phyloP scores from a whole-genome alignment of 1,140 invertebrate species.

The Branchinecta lindahli region DNA sequence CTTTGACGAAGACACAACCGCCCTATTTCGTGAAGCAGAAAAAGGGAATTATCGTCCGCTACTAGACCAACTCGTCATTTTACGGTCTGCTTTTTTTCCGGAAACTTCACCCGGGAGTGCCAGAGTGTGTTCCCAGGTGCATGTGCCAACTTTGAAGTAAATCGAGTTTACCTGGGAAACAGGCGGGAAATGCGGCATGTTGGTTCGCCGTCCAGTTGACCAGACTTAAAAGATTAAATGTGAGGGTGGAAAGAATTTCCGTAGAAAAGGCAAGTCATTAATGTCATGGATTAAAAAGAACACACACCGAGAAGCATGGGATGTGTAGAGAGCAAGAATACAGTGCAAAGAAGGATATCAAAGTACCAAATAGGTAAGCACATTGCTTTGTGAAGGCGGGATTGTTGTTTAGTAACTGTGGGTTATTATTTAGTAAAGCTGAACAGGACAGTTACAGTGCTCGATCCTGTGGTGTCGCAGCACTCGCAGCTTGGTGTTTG shows the following conservation, averaged over 20 bases:
- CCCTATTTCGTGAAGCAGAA: too few relatives aligned
- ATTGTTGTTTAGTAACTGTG: neutral
- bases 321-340: conserved; percentile 14
- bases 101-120: too few relatives aligned
- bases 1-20: too few relatives aligned
- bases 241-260: neutral
- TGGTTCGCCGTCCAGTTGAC: too few relatives aligned
- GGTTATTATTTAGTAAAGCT: neutral
- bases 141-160: too few relatives aligned
- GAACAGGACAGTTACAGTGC: neutral
- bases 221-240: neutral
- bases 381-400: neutral
- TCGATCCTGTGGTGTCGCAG: neutral
- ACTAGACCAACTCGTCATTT: too few relatives aligned
- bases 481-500: neutral
- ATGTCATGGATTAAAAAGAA: neutral
- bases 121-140: too few relatives aligned
- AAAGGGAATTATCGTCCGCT: too few relatives aligned
- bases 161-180: too few relatives aligned
- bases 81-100: too few relatives aligned
- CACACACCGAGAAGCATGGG: conserved; percentile 12
- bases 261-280: neutral
- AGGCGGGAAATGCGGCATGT: too few relatives aligned
- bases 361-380: conserved; percentile 17
- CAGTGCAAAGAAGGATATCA: conserved; percentile 11